Evolutionary conservation across 2,888 invertebrate genomes (phyloP).

Genomic region (Papilio demoleus): DNA sequence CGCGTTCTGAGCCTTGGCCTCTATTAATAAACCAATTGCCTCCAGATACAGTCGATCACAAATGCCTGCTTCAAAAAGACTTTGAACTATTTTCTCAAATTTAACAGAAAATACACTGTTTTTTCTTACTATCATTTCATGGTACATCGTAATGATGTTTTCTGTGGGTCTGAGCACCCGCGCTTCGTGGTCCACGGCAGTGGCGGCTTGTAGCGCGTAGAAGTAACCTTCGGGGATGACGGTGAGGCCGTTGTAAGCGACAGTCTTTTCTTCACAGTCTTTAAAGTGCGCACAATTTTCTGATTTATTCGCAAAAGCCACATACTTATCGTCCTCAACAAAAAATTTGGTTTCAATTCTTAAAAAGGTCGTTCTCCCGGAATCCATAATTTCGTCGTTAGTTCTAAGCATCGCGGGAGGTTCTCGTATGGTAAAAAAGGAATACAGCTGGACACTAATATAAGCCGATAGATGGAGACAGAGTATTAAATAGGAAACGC

Average conservation of each 20-base stretch:
- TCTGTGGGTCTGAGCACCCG: constrained; percentile 57
- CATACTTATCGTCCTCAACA: constrained; percentile 56
- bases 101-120: constrained; percentile 51
- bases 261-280: constrained; percentile 54
- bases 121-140: constrained; percentile 67
- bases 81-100: constrained; percentile 52
- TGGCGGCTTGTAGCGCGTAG: constrained; percentile 56
- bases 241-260: constrained; percentile 60
- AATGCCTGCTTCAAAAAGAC: constrained; percentile 71
- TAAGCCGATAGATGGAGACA: constrained; percentile 64
- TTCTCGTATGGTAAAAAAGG: constrained; percentile 63
- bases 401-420: constrained; percentile 61
- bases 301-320: constrained; percentile 56
- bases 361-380: constrained; percentile 58
- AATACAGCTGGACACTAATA: constrained; percentile 64
- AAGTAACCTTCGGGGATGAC: constrained; percentile 57
- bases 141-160: constrained; percentile 61
- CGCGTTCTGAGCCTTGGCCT: constrained; percentile 57
- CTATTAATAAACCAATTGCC: constrained; percentile 60
- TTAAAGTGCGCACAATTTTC: constrained; percentile 54
- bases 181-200: constrained; percentile 65
- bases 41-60: constrained; percentile 59
- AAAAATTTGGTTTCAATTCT: constrained; percentile 57
- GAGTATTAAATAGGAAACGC: constrained; percentile 61
- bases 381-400: constrained; percentile 59